These are phyloP conservation scores for Arctopsyche grandis DNA, from an alignment of 1,140 invertebrate genomes.

Conservation along the genomic window DNA sequence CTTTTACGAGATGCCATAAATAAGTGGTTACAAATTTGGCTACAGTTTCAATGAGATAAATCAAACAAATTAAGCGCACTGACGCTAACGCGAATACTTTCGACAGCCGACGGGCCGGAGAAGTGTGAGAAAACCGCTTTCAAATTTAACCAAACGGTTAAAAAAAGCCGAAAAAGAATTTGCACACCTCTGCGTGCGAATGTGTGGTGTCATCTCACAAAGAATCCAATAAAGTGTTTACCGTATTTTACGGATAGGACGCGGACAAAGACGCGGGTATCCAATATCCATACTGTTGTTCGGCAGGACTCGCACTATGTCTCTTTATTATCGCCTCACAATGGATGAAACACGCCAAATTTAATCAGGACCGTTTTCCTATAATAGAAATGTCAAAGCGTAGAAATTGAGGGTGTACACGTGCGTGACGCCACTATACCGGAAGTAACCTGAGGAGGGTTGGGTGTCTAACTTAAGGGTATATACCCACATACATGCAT, in stretches of 20 bases:
- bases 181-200: not conserved
- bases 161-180: not conserved
- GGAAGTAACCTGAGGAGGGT: not conserved
- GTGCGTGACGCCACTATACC: slow-evolving; percentile 27
- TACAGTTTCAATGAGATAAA: slow-evolving; percentile 30
- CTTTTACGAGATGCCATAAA: slow-evolving; percentile 36
- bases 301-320: not conserved
- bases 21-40: slow-evolving; percentile 34
- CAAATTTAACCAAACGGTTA: not conserved
- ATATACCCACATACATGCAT: too few relatives aligned
- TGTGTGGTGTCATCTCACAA: not conserved
- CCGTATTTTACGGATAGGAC: slow-evolving; percentile 25
- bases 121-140: not conserved
- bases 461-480: too few relatives aligned
- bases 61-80: slow-evolving; percentile 28
- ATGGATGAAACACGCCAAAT: slow-evolving; percentile 21
- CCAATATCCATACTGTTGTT: slow-evolving; percentile 27
- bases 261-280: slow-evolving; percentile 24
- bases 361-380: slow-evolving; percentile 31
- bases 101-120: not conserved
- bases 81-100: not conserved
- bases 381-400: slow-evolving; percentile 31
- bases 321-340: slow-evolving; percentile 30
- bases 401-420: slow-evolving; percentile 16
- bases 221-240: slow-evolving; percentile 38